Conservation (phyloP, 2,113 vertebrate genomes). For the Electrona antarctica region DNA sequence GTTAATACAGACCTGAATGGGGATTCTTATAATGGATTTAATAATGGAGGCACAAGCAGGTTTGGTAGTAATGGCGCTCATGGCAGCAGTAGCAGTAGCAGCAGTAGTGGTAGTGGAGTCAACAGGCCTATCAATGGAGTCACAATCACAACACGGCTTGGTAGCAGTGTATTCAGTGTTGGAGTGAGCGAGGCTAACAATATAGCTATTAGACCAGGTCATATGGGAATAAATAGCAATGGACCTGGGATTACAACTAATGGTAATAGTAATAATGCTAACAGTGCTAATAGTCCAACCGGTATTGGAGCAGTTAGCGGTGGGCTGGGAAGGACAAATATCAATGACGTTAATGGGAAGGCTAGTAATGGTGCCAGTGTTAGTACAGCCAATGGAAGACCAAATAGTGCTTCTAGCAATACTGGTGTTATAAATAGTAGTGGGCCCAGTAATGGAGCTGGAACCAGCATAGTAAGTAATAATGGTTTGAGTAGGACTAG, state of each 20-base stretch:
- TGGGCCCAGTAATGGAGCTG: slow-evolving; percentile 32
- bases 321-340: slow-evolving; percentile 35
- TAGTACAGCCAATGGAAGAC: slow-evolving; percentile 18
- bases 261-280: slow-evolving; percentile 17
- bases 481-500: slow-evolving; percentile 33
- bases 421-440: slow-evolving; percentile 28
- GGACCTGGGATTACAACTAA: slow-evolving; percentile 15
- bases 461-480: slow-evolving; percentile 22
- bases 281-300: slow-evolving; percentile 25
- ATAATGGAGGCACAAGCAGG: slow-evolving; percentile 27
- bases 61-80: slow-evolving; percentile 5
- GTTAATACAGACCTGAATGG: slow-evolving; percentile 26
- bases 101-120: slow-evolving; percentile 34
- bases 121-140: slow-evolving; percentile 44
- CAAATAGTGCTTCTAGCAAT: slow-evolving; percentile 42
- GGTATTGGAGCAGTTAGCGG: slow-evolving; percentile 17
- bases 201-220: slow-evolving; percentile 41
- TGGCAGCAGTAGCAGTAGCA: slow-evolving; percentile 22
- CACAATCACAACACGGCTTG: slow-evolving; percentile 43
- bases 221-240: slow-evolving; percentile 32
- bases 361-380: slow-evolving; percentile 26
- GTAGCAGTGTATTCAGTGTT: slow-evolving; percentile 25
- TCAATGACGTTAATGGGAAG: slow-evolving; percentile 57
- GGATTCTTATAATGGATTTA: slow-evolving; percentile 22
- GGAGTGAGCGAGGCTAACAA: slow-evolving; percentile 25